A percentile compares a stretch with the other conserved stretches of the same genome.
phyloP scores from a whole-genome alignment of 1,140 invertebrate species.

The Orussus abietinus region DNA sequence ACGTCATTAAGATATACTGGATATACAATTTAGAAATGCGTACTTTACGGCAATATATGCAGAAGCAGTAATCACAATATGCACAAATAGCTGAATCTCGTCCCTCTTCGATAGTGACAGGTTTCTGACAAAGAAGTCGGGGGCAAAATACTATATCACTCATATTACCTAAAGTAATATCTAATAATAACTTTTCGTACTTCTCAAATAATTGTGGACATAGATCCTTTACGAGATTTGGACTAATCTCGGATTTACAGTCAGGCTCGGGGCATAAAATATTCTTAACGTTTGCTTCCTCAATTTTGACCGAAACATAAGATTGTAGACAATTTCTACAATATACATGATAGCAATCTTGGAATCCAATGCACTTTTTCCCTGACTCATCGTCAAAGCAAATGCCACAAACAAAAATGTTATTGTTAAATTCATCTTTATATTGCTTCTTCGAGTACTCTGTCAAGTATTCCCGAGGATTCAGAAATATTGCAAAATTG shows the following conservation, averaged over 20 bases:
- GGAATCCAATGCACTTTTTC: constrained; percentile 18
- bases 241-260: constrained; percentile 14
- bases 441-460: constrained; percentile 6
- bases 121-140: constrained; percentile 54
- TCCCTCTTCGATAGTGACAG: constrained; percentile 48
- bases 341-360: constrained; percentile 22
- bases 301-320: constrained; percentile 18
- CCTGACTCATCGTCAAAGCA: constrained; percentile 19
- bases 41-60: constrained; percentile 56
- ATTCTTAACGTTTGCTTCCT: constrained; percentile 2
- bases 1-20: constrained; percentile 1
- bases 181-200: constrained; percentile 60
- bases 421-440: constrained; percentile 17
- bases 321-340: constrained; percentile 21
- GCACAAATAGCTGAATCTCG: constrained; percentile 56
- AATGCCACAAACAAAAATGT: constrained; percentile 19
- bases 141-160: constrained; percentile 60
- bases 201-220: constrained; percentile 50
- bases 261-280: constrained; percentile 19
- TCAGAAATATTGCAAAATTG: constrained; percentile 10
- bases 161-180: constrained; percentile 55
- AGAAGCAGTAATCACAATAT: constrained; percentile 59
- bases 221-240: constrained; percentile 36
- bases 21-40: not conserved
- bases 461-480: constrained; percentile 19